These are phyloP conservation scores for Caenorhabditis sulstoni DNA, from an alignment of 2,888 invertebrate genomes.

Conservation along the genomic window DNA sequence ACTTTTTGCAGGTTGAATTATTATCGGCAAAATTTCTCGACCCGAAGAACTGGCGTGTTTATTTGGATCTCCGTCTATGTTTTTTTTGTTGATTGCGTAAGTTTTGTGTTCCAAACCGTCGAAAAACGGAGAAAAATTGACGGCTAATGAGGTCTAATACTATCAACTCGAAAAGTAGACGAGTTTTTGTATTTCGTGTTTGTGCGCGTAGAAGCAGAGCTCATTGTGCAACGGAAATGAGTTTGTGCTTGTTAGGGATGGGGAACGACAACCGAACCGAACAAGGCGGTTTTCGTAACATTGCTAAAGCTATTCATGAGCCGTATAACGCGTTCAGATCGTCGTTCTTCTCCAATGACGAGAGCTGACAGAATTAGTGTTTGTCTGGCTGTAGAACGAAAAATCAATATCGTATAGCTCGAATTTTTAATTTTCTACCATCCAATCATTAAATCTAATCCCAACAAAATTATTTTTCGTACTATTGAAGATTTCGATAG, in stretches of 20 bases:
- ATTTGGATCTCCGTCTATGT: constrained; percentile 57
- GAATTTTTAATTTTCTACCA: too few species aligned
- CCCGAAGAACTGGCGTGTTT: constrained; percentile 57
- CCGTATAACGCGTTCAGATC: too few species aligned
- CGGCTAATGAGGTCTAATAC: constrained; percentile 1
- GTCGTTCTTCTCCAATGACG: too few species aligned
- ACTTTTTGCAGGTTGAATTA: constrained; percentile 42
- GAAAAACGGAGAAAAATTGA: too few species aligned
- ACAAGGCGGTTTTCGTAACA: constrained; percentile 3
- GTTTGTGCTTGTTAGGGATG: not conserved
- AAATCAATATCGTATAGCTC: too few species aligned
- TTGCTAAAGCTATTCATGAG: constrained; percentile 7
- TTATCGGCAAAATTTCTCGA: constrained; percentile 45
- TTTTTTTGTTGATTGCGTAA: constrained; percentile 57
- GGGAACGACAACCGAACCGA: not conserved
- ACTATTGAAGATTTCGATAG: too few species aligned
- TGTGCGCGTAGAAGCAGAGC: too few species aligned
- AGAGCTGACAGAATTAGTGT: too few species aligned
- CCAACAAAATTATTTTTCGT: too few species aligned
- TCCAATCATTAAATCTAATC: too few species aligned
- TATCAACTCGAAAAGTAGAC: not conserved
- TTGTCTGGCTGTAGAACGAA: too few species aligned
- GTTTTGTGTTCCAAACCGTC: constrained; percentile 11
- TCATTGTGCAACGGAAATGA: constrained; percentile 1
- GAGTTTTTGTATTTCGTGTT: not conserved